Percentiles rank a stretch among this genome's conserved stretches.
These are phyloP conservation scores for Polyodon spathula DNA, from an alignment of 2,113 vertebrate species.

Conservation along the genomic window DNA sequence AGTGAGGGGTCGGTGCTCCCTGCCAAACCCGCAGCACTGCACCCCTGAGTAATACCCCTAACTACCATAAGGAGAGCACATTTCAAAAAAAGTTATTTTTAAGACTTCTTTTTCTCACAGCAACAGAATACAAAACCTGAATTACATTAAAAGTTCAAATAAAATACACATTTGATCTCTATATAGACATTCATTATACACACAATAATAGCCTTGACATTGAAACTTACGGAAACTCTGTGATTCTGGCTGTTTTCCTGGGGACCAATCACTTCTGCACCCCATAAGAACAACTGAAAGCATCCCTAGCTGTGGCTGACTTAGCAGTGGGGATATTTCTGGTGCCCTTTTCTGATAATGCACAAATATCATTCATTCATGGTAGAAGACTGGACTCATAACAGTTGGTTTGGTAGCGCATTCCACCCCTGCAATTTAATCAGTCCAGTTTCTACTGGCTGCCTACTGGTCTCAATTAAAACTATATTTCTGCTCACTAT, in stretches of 20 bases:
- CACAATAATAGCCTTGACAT: too few species aligned
- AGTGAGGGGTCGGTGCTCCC: too few species aligned
- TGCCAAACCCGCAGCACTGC: too few species aligned
- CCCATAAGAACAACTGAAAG: conserved; percentile 63
- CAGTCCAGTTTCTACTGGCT: conserved; percentile 60
- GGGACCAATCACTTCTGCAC: conserved; percentile 57
- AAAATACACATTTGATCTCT: too few species aligned
- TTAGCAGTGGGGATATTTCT: conserved; percentile 57
- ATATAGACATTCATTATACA: too few species aligned
- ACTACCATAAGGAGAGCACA: too few species aligned
- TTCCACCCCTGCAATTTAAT: conserved; percentile 58
- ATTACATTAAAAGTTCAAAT: too few species aligned
- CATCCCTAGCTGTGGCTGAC: conserved; percentile 58
- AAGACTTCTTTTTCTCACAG: too few species aligned
- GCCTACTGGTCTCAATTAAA: conserved; percentile 62
- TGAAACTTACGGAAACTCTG: conserved; percentile 54
- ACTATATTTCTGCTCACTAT: conserved; percentile 60
- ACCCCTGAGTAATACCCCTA: too few species aligned
- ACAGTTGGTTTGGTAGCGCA: conserved; percentile 37
- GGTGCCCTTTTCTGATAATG: conserved; percentile 59
- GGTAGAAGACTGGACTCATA: conserved; percentile 35
- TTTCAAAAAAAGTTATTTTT: too few species aligned
- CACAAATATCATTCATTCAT: conserved; percentile 50
- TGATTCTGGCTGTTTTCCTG: conserved; percentile 56
- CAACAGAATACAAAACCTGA: too few species aligned